Base-by-base conservation (phyloP, 2,888 invertebrate species). In the Ceraclea dissimilis region DNA sequence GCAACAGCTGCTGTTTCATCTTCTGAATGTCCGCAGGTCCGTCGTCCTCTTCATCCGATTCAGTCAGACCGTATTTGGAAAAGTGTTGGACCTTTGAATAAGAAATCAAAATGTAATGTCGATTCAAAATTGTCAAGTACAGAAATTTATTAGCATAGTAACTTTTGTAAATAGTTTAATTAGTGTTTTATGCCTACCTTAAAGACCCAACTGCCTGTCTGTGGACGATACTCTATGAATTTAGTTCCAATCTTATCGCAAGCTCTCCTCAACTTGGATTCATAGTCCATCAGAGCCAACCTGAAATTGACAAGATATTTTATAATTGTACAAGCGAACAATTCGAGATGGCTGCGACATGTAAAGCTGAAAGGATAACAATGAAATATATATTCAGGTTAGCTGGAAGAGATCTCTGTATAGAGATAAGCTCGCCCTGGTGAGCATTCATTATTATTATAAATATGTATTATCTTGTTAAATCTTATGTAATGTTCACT, bases 131-230 rank as follows among this genome's bases (percentile, higher is more conserved):
- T 52, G 52, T 1, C 11, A 16, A 54, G 56, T 49, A 34, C n/a
- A n/a, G n/a, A n/a, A n/a, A n/a, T n/a, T n/a, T n/a, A n/a, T n/a
- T n/a, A n/a, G n/a, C n/a, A n/a, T n/a, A n/a, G n/a, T n/a, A n/a
- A n/a, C n/a, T n/a, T n/a, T n/a, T n/a, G n/a, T n/a, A n/a, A n/a
- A n/a, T n/a, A n/a, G n/a, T n/a, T n/a, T n/a, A n/a, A n/a, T n/a
- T n/a, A n/a, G n/a, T n/a, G n/a, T n/a, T n/a, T n/a, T n/a, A n/a
- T n/a, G n/a, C n/a, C n/a, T 64, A 89, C 90, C 70, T 88, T 84
- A 73, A 98, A 98, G 51, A 96, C 95, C 97, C 98, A 99, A 54
- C 95, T 93, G 20, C 98, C 98, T 1, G 93, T 94, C 69, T 92
- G 90, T 0, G 96, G 92, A 0, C 94, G 81, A 72, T 96, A 98